Conservation (phyloP, 2,888 invertebrate genomes). For the Mythimna albipuncta region DNA sequence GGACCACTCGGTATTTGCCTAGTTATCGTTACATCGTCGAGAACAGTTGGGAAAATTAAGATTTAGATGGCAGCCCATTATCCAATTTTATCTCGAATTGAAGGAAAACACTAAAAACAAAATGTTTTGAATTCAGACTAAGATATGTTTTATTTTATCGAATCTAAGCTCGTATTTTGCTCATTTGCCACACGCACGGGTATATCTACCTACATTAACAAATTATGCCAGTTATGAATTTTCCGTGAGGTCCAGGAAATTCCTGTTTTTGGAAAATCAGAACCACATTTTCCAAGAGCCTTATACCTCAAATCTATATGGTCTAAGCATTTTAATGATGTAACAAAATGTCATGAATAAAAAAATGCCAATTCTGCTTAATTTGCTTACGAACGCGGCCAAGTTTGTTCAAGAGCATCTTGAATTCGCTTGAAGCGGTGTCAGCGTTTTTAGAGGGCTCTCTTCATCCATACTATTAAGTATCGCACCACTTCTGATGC, state of each 20-base stretch:
- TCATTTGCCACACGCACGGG: neutral
- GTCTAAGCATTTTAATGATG: constrained; percentile 7
- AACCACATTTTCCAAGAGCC: neutral
- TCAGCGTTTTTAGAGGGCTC: constrained; percentile 83
- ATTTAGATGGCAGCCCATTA: constrained; percentile 72
- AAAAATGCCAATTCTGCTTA: constrained; percentile 81
- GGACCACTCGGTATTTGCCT: constrained; percentile 69
- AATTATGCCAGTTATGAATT: neutral
- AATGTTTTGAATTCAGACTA: constrained; percentile 11
- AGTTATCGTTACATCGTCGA: constrained; percentile 66
- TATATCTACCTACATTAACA: neutral
- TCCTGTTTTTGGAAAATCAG: neutral
- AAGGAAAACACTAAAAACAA: constrained; percentile 2
- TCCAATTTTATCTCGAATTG: constrained; percentile 71
- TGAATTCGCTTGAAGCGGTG: constrained; percentile 73
- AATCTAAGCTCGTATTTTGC: neutral
- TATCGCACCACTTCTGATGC: constrained; percentile 70
- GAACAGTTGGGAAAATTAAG: constrained; percentile 73
- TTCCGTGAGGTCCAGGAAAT: neutral
- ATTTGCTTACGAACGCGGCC: constrained; percentile 84
- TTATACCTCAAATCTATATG: neutral
- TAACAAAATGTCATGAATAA: constrained; percentile 53
- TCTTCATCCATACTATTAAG: constrained; percentile 76
- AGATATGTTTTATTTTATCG: neutral
- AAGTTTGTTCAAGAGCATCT: constrained; percentile 83